These are phyloP conservation scores for Tenrec ecaudatus DNA, from an alignment of 2,113 vertebrate genomes.

Conservation along the genomic window DNA sequence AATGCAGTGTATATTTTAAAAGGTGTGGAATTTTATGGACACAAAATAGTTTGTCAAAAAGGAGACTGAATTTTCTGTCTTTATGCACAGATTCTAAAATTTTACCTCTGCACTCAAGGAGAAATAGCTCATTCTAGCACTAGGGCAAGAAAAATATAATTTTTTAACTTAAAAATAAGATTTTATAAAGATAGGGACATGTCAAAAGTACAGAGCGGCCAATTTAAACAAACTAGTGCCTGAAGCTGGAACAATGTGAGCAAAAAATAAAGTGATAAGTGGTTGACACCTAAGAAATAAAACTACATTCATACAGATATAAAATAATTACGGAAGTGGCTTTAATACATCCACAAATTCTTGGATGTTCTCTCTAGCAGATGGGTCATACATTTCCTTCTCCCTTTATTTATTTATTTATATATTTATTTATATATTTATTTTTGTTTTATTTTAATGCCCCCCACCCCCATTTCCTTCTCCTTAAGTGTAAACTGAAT, in stretches of 20 bases:
- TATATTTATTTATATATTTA: too few species aligned
- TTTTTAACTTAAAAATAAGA: neutral
- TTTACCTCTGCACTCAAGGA: neutral
- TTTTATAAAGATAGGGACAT: neutral
- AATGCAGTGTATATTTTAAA: neutral
- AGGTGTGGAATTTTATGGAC: neutral
- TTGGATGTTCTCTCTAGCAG: neutral
- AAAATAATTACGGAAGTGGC: neutral
- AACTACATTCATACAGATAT: neutral
- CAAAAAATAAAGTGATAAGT: conserved; percentile 19
- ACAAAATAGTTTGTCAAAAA: neutral
- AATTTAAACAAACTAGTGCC: neutral
- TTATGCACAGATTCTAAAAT: neutral
- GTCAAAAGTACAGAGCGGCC: neutral
- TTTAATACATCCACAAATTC: conserved; percentile 7
- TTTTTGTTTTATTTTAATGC: too few species aligned
- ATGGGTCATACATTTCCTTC: neutral
- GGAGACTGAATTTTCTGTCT: conserved; percentile 9
- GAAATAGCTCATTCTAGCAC: neutral
- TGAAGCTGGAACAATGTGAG: neutral
- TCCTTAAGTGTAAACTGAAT: neutral
- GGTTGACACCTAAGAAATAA: conserved; percentile 21
- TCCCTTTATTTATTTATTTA: too few species aligned
- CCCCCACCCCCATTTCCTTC: too few species aligned
- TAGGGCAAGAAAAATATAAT: neutral